Evolutionary conservation across 2,888 invertebrate genomes (phyloP).

Genomic region (Xestia c-nigrum): DNA sequence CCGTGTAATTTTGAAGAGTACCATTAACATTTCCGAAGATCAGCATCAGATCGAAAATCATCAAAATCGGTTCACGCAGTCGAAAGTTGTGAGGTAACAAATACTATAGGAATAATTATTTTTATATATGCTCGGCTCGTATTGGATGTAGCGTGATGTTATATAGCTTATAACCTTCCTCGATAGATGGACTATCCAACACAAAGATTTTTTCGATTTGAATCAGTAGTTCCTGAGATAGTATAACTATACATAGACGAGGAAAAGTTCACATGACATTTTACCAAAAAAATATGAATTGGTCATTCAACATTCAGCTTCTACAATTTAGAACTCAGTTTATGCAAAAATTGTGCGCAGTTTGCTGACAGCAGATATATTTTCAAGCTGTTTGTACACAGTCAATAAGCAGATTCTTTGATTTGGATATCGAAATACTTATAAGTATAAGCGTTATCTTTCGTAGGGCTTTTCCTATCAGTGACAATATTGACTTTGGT

Average conservation of each 20-base stretch:
- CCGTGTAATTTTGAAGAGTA: too few species aligned
- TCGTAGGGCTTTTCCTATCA: conserved; percentile 50
- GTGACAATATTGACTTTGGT: conserved; percentile 54
- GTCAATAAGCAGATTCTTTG: conserved; percentile 54
- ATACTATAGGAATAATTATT: too few species aligned
- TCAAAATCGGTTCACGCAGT: too few species aligned
- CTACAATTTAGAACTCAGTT: neutral
- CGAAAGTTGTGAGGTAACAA: too few species aligned
- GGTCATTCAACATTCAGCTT: neutral
- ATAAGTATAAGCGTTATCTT: conserved; percentile 37
- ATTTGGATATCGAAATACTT: conserved; percentile 47
- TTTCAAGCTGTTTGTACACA: conserved; percentile 17
- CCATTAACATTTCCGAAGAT: too few species aligned
- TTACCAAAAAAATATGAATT: neutral
- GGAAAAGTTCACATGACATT: conserved; percentile 24
- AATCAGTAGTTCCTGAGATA: too few species aligned
- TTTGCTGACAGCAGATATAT: conserved; percentile 5
- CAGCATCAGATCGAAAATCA: too few species aligned
- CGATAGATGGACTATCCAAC: too few species aligned
- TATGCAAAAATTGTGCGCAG: conserved; percentile 10
- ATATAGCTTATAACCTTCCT: too few species aligned
- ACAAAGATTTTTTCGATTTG: too few species aligned
- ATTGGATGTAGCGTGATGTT: too few species aligned
- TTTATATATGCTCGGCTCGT: too few species aligned
- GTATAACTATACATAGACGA: neutral